Base-by-base conservation (phyloP, 2,888 invertebrate species). In the Pyralis farinalis region DNA sequence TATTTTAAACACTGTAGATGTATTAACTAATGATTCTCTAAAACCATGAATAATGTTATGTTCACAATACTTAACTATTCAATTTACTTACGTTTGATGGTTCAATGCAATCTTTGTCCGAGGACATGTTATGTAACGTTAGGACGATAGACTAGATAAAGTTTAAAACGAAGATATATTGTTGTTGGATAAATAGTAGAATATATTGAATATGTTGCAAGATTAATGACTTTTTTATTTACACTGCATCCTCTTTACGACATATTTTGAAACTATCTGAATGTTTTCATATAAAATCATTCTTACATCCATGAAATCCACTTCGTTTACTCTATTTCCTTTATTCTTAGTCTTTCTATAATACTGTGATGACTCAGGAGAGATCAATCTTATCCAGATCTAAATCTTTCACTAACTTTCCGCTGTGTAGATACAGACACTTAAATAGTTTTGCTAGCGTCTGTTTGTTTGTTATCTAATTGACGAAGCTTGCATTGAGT, bases 401-500 rank as follows among this genome's bases (percentile, higher is more conserved):
- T 57, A 63, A 53, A 53, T 55, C 64, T 60, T 50, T 50, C 25
- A 7, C 12, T 20, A 16, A 37, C 21, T 37, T 39, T 33, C 20
- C 28, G 38, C 32, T 38, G 51, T 53, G 54, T 45, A 56, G 57
- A 52, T 61, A 44, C 47, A 49, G 51, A 47, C 44, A 45, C 56
- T 50, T 57, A 35, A 53, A 45, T 49, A 45, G 46, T 49, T 46
- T 38, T 44, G 42, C 34, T 42, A 44, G 37, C 29, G 39, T 49
- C 20, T 42, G 41, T 49, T 44, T 25, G 44, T 56, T 63, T 56
- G 56, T 54, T 71, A 67, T 77, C 77, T 70, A 63, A 78, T 71
- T 77, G 86, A 85, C 81, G 79, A 85, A 87, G 86, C 79, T 87
- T 87, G 87, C 87, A 88, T 87, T 87, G 87, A 86, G 87, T 88